phyloP scores from a whole-genome alignment of 2,888 invertebrate species.

The Caenorhabditis angaria region DNA sequence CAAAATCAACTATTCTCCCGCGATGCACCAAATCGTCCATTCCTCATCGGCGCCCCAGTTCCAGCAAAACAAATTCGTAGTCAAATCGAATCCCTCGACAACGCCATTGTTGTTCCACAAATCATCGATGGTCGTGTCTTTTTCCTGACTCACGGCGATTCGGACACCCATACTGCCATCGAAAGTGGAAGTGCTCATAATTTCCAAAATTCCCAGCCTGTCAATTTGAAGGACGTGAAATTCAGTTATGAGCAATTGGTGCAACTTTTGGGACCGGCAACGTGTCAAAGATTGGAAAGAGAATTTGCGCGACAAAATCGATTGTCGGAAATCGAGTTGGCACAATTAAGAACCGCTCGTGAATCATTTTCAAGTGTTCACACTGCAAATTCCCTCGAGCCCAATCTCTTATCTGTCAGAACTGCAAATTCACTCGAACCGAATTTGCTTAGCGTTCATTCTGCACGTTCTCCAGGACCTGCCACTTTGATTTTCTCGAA shows the following conservation, averaged over 20 bases:
- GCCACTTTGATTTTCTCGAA: conserved; percentile 8
- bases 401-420: conserved; percentile 19
- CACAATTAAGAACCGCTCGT: conserved; percentile 30
- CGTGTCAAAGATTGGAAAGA: conserved; percentile 34
- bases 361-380: conserved; percentile 18
- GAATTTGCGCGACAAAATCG: conserved; percentile 29
- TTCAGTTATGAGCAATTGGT: conserved; percentile 34
- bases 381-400: conserved; percentile 31
- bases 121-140: conserved; percentile 37
- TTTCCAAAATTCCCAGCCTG: conserved; percentile 4
- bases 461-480: conserved; percentile 14
- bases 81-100: conserved; percentile 34
- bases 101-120: conserved; percentile 33
- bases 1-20: conserved; percentile 16
- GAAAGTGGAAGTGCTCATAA: conserved; percentile 29
- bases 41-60: conserved; percentile 29
- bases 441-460: conserved; percentile 23
- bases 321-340: conserved; percentile 24
- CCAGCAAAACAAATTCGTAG: conserved; percentile 26
- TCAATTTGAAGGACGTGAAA: conserved; percentile 28
- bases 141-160: conserved; percentile 38
- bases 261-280: conserved; percentile 24
- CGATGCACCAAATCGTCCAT: conserved; percentile 35
- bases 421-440: conserved; percentile 32
- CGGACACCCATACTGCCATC: conserved; percentile 33